phyloP scores from a whole-genome alignment of 2,113 vertebrate genomes.

The Oriolus oriolus region DNA sequence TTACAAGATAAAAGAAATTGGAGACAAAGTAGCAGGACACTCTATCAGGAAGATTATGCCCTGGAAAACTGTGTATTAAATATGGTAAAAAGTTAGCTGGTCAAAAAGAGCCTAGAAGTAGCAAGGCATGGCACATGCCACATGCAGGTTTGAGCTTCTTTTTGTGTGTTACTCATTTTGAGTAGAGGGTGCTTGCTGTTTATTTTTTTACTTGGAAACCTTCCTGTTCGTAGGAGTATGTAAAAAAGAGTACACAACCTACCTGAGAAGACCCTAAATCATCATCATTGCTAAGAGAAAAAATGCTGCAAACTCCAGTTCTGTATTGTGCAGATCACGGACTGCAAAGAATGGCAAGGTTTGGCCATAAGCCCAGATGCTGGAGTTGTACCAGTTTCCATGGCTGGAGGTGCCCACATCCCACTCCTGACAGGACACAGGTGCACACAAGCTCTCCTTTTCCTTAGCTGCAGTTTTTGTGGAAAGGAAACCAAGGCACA shows the following conservation, averaged over 20 bases:
- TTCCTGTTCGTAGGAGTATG: background rate
- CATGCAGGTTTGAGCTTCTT: background rate
- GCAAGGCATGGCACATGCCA: background rate
- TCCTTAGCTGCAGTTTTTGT: background rate
- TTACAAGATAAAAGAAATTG: background rate
- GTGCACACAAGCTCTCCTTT: background rate
- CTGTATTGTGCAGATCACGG: background rate
- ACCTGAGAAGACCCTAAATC: background rate
- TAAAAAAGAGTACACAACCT: background rate
- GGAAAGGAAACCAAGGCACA: background rate
- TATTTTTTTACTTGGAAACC: background rate
- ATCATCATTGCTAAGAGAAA: background rate
- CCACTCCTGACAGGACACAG: background rate
- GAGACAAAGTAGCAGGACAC: background rate
- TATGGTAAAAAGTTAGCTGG: rapidly evolving
- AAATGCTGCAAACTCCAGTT: background rate
- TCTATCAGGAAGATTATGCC: background rate
- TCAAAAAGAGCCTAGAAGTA: background rate
- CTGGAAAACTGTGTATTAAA: background rate
- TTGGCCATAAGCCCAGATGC: background rate
- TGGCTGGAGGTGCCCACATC: background rate
- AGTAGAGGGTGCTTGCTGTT: background rate
- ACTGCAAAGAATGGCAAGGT: background rate
- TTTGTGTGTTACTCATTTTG: background rate
- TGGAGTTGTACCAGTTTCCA: background rate